Base-by-base conservation (phyloP, 2,113 vertebrate species). In the Micronisus gabar region DNA sequence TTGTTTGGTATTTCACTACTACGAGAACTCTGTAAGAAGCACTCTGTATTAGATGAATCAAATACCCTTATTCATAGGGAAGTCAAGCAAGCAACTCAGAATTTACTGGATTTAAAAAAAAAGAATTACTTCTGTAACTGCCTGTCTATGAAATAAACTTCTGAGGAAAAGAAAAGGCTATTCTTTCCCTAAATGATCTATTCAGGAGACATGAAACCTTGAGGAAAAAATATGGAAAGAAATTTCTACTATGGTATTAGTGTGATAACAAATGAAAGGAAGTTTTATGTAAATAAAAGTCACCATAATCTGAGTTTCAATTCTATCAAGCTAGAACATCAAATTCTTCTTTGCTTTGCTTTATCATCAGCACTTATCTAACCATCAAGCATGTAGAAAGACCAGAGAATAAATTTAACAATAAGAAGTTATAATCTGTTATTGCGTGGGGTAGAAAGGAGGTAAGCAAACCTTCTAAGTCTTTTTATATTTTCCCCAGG, bases 381-480 rank as follows among this genome's bases (percentile, higher is more conserved):
- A 65, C 66, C 73, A 70, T 29, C 25, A 92, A 73, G 19, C 40
- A 26, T 29, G 43, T 4, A 72, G n/a, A 59, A 89, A 83, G 48
- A 68, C 11, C n/a, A 66, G 38, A 63, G 23, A 84, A 79, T 15
- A 78, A 82, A 76, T n/a, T 55, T 73, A 90, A 70, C 25, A 84
- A 55, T 27, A 68, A 22, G 56, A 70, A 91, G 47, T 53, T 89
- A 71, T 56, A 90, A 96, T 82, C 62, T 61, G 52, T 50, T 96
- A 47, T 20, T 86, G 45, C 71, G 61, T 18, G 10, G 52, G 43
- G n/a, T 36, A 87, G 56, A 71, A 72, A 68, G 43, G 34, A 91
- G n/a, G 67, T 14, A 94, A 97, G 85, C 86, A 96, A 96, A 38
- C 41, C 81, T 89, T 71, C 61, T 70, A n/a, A 81, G 55, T 36